These are phyloP conservation scores for Periplaneta americana DNA, from an alignment of 1,140 invertebrate species.

Conservation along the genomic window DNA sequence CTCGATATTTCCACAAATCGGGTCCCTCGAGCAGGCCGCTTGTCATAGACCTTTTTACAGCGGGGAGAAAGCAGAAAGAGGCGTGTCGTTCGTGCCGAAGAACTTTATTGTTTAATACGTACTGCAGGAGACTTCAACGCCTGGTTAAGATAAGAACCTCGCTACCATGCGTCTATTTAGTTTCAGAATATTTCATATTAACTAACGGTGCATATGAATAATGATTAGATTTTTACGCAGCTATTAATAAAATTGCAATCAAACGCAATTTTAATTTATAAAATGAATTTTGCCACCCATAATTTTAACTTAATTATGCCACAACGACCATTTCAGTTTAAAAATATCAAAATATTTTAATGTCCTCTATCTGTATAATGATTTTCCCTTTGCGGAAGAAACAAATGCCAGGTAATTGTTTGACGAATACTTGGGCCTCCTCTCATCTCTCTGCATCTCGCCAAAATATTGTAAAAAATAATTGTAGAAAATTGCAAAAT, in stretches of 20 bases:
- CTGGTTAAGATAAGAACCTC: not conserved
- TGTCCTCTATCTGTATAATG: not conserved
- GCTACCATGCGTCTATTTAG: not conserved
- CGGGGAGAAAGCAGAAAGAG: not conserved
- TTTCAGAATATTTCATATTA: not conserved
- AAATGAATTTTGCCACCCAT: no score
- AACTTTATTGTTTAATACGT: not conserved
- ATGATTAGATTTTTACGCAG: no score
- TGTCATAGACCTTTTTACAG: not conserved
- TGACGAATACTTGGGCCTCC: no score
- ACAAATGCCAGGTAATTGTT: no score
- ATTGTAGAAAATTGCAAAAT: no score
- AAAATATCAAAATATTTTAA: not conserved
- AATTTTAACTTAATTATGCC: no score
- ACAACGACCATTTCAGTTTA: no score
- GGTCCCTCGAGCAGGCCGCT: not conserved
- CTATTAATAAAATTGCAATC: no score
- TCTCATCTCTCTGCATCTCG: not conserved
- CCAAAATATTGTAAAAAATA: no score
- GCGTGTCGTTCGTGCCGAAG: not conserved
- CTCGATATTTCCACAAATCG: not conserved
- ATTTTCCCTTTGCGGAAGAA: no score
- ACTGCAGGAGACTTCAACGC: not conserved
- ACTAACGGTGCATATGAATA: no score
- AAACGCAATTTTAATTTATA: no score